Base-by-base conservation (phyloP, 2,113 vertebrate species). In the Cisticola juncidis region DNA sequence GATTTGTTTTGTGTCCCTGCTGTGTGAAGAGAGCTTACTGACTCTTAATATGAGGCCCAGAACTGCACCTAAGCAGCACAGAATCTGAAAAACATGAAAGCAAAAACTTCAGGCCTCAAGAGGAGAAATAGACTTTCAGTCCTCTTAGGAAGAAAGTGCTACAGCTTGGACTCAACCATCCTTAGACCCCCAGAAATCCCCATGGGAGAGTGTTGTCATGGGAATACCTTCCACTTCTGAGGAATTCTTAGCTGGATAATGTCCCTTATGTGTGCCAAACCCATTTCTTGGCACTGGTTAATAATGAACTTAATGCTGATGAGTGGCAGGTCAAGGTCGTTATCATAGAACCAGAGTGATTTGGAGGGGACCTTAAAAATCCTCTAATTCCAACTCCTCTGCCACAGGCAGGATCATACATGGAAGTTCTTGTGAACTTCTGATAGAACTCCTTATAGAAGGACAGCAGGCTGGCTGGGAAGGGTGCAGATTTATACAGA, bases 181-280 rank as follows among this genome's bases (percentile, higher is more conserved):
- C 0, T 25, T 11, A 26, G 25, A 77, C 15, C 35, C 35, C 6
- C 14, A 81, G 45, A 86, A 80, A 60, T 47, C 6, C 20, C 19
- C 14, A 10, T 4, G 5, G 35, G 9, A 61, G 12, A 24, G 12
- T 48, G 28, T 38, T 69, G 12, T 60, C 35, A 31, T 31, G 51
- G 51, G 29, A 48, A 4, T 54, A 16, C 12, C 29, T 58, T 18
- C 40, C 1, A 0, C 18, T 82, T 51, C 45, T 60, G 56, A 72
- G 40, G 53, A 48, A 79, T 9, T 4, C 5, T 56, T n/a, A 2
- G 10, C 8, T 45, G 45, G 28, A 54, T 22, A 54, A 78, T 8
- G 8, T 57, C 42, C 57, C 9, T 85, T 61, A 5, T 0, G 0
- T 2, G 2, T 33, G 15, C 54, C 50, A 82, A 80, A 2, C 35